Percentiles rank a stretch among this genome's conserved stretches.
phyloP scores from a whole-genome alignment of 2,888 invertebrate genomes.

The Metallyticus violacea region DNA sequence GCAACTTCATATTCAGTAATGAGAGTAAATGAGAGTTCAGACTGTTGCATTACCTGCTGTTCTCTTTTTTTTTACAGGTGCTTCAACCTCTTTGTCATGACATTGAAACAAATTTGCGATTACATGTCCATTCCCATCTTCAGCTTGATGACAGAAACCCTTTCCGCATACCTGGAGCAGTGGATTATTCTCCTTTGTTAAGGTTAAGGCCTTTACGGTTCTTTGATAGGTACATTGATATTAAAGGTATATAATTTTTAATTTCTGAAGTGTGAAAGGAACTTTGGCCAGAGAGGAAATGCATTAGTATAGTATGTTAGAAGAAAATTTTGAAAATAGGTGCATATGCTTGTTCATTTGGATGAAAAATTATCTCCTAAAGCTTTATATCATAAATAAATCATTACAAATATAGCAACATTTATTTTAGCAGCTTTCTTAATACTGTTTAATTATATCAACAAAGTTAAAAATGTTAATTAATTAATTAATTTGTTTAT shows the following conservation, averaged over 20 bases:
- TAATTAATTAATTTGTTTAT: too few species aligned
- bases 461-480: too few species aligned
- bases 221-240: constrained; percentile 57
- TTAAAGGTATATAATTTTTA: constrained; percentile 53
- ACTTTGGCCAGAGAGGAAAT: neutral
- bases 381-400: too few species aligned
- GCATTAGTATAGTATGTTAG: too few species aligned
- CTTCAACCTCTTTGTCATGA: constrained; percentile 74
- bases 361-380: too few species aligned
- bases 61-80: constrained; percentile 24
- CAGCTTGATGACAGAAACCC: constrained; percentile 72
- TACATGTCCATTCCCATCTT: constrained; percentile 89
- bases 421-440: too few species aligned
- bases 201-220: constrained; percentile 56
- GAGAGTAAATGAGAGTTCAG: neutral
- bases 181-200: constrained; percentile 63
- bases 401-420: too few species aligned
- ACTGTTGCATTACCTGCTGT: neutral
- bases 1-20: too few species aligned
- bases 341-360: too few species aligned
- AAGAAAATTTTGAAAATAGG: too few species aligned
- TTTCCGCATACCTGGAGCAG: constrained; percentile 58
- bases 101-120: constrained; percentile 88
- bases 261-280: neutral
- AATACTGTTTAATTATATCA: too few species aligned